Conservation (phyloP, 1,140 invertebrate genomes). For the Drosophila persimilis region DNA sequence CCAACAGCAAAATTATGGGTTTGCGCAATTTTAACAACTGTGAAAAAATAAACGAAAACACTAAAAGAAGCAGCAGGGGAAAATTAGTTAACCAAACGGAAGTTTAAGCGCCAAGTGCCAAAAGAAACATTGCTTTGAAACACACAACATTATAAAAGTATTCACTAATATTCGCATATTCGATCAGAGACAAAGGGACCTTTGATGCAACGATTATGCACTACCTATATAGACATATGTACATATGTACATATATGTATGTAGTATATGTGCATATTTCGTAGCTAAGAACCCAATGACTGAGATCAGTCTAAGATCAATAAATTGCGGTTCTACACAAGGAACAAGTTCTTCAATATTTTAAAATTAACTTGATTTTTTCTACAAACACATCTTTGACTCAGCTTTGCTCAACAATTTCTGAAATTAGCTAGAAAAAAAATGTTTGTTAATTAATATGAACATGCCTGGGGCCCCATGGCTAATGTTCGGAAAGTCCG, state of each 20-base stretch:
- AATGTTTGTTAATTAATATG: conserved; percentile 49
- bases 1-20: conserved; percentile 12
- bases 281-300: neutral
- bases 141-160: neutral
- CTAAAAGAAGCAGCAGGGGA: conserved; percentile 2
- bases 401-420: conserved; percentile 28
- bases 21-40: conserved; percentile 53
- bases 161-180: too few species aligned
- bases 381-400: conserved; percentile 8
- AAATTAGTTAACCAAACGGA: conserved; percentile 34
- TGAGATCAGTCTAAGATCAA: neutral
- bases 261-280: too few species aligned
- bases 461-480: conserved; percentile 24
- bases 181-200: too few species aligned
- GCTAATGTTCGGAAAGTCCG: conserved; percentile 31
- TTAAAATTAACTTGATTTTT: conserved; percentile 9
- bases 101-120: conserved; percentile 16
- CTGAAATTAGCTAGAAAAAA: conserved; percentile 40
- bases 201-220: too few species aligned
- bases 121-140: neutral
- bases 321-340: conserved; percentile 15
- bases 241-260: too few species aligned
- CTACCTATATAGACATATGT: too few species aligned
- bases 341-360: conserved; percentile 23
- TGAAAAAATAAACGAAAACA: conserved; percentile 15